Base-by-base conservation (phyloP, 2,113 vertebrate genomes). In the Vimba vimba region DNA sequence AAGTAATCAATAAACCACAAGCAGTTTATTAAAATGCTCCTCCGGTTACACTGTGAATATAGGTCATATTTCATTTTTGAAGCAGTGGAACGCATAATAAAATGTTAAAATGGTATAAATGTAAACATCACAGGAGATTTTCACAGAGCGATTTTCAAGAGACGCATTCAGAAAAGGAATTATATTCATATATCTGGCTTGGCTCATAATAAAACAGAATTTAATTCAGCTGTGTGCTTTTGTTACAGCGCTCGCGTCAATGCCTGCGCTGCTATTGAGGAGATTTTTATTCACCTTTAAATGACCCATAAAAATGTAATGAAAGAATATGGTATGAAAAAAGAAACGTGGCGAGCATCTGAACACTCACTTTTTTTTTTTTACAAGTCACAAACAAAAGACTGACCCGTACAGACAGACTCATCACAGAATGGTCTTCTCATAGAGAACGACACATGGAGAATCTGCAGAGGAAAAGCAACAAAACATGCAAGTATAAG, bases 281-380 rank as follows among this genome's bases (percentile, higher is more conserved):
- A 75, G 73, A 27, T 9, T 50, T 75, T 75, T 50, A 74, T 74
- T 74, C 71, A 47, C 71, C 12, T 45, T 74, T 43, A 45, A 45
- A n/a, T 47, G 23, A 74, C 23, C 43, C 6, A 27, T 47, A 74
- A 47, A 47, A 47, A 47, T 25, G n/a, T 47, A 47, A 47, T 74
- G 74, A 55, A 77, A 55, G 47, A 33, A 55, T n/a, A 21, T 4
- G 43, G n/a, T 47, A 17, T 75, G 9, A 17, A 47, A 27, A 39
- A 39, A 71, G 33, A 39, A 39, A 10, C 30, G 19, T 4, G 33
- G 8, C 3, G 3, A 68, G 66, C 19, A 19, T 68, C 30, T 21
- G 66, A 69, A 69, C 33, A 6, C 4, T 23, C 50, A 5, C n/a
- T n/a, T n/a, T 69, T 8, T 11, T 69, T 8, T 39, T 69, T 39